Conservation (phyloP, 2,888 invertebrate genomes). For the Metallyticus violacea region DNA sequence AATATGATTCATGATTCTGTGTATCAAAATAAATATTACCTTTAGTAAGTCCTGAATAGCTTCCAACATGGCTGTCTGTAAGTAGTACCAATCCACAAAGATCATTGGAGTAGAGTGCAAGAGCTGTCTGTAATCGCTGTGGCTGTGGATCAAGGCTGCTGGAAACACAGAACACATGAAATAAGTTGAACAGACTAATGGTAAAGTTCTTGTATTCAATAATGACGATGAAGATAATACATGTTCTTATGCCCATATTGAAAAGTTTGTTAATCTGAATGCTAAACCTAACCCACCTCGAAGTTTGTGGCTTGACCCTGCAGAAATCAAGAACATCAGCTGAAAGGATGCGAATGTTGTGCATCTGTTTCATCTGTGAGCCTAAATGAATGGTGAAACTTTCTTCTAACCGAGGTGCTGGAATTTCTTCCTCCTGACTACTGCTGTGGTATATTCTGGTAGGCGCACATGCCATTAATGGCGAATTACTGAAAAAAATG, state of each 20-base stretch:
- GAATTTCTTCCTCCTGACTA: constrained; percentile 41
- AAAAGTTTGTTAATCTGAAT: background rate
- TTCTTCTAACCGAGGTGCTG: constrained; percentile 68
- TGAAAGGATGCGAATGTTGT: constrained; percentile 90
- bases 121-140: constrained; percentile 85
- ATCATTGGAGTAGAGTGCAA: constrained; percentile 90
- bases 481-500: constrained; percentile 47
- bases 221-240: too few relatives aligned
- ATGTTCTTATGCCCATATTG: too few relatives aligned
- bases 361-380: constrained; percentile 97
- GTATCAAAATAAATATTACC: constrained; percentile 45
- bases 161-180: constrained; percentile 15
- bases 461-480: constrained; percentile 45
- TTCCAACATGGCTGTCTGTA: constrained; percentile 63
- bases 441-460: constrained; percentile 38
- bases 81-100: constrained; percentile 84
- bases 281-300: background rate
- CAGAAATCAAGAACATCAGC: constrained; percentile 82
- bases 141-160: constrained; percentile 61
- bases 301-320: constrained; percentile 30
- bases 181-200: constrained; percentile 40
- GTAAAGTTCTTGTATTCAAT: too few relatives aligned
- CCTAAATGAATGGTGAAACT: constrained; percentile 97
- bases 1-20: too few relatives aligned
- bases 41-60: constrained; percentile 61